phyloP scores from a whole-genome alignment of 2,797 vertebrate species.

The Ptychadena robeensis region DNA sequence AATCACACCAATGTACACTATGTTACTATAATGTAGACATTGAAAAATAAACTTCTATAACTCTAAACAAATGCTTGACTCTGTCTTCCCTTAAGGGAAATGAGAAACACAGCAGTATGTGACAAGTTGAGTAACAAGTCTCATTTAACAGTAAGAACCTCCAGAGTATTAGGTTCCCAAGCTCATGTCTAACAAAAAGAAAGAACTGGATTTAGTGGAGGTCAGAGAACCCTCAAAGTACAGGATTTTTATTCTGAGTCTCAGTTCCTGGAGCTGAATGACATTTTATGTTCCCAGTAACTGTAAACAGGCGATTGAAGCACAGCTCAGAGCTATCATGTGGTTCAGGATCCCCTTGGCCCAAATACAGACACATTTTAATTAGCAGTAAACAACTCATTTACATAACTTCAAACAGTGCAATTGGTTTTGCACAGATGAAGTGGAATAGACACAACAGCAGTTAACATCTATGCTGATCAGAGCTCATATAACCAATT shows the following conservation, averaged over 20 bases:
- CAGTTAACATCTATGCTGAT: slow-evolving; percentile 56
- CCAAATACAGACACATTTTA: slow-evolving; percentile 56
- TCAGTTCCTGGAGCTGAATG: slow-evolving; percentile 43
- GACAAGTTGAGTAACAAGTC: slow-evolving; percentile 51
- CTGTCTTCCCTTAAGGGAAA: slow-evolving; percentile 53
- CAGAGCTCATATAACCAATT: slow-evolving; percentile 53
- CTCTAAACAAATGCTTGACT: slow-evolving; percentile 48
- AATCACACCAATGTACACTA: slow-evolving; percentile 2
- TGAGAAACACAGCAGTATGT: slow-evolving; percentile 57
- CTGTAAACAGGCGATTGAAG: slow-evolving; percentile 39
- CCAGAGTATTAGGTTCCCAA: slow-evolving; percentile 61
- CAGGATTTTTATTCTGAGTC: slow-evolving; percentile 36
- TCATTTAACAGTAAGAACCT: slow-evolving; percentile 62
- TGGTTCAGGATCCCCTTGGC: slow-evolving; percentile 53
- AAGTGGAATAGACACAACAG: slow-evolving; percentile 53
- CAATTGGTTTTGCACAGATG: slow-evolving; percentile 59
- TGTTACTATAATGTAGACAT: slow-evolving; percentile 6
- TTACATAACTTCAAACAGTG: slow-evolving; percentile 62
- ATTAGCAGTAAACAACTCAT: slow-evolving; percentile 60
- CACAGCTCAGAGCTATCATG: slow-evolving; percentile 52
- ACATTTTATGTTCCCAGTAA: slow-evolving; percentile 29
- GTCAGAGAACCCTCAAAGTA: slow-evolving; percentile 51
- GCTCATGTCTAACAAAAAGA: slow-evolving; percentile 54
- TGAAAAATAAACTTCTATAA: slow-evolving; percentile 25
- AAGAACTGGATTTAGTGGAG: slow-evolving; percentile 42